Evolutionary conservation across 2,888 invertebrate species (phyloP).

Genomic region (Eurytoma californica): DNA sequence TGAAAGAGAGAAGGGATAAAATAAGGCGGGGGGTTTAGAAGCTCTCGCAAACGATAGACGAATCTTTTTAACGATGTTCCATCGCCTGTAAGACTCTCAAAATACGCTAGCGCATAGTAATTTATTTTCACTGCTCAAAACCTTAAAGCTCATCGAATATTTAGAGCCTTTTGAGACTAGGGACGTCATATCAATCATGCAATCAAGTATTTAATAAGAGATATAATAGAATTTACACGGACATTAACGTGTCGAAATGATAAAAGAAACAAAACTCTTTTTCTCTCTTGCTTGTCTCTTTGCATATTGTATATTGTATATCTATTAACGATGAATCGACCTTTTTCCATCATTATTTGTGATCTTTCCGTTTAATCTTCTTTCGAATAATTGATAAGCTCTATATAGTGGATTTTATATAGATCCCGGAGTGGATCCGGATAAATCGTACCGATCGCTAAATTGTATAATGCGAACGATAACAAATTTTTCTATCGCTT

Average conservation of each 20-base stretch:
- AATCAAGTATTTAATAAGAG: constrained; percentile 68
- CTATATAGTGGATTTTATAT: constrained; percentile 16
- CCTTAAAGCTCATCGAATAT: constrained; percentile 62
- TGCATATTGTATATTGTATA: constrained; percentile 23
- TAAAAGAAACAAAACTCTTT: constrained; percentile 38
- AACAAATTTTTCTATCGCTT: constrained; percentile 16
- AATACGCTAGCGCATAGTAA: constrained; percentile 70
- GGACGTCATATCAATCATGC: constrained; percentile 72
- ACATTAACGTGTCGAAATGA: constrained; percentile 33
- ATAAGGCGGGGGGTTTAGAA: not conserved
- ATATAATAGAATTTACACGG: constrained; percentile 45
- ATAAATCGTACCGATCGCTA: too few species aligned
- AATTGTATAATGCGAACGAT: not conserved
- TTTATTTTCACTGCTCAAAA: constrained; percentile 68
- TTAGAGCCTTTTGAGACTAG: constrained; percentile 59
- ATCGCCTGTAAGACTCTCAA: constrained; percentile 69
- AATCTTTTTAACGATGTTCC: constrained; percentile 65
- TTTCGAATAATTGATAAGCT: not conserved
- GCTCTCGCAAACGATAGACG: constrained; percentile 34
- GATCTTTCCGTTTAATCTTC: constrained; percentile 3
- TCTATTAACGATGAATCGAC: constrained; percentile 15
- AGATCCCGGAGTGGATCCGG: too few species aligned
- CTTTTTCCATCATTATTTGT: constrained; percentile 16
- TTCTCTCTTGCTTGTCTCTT: constrained; percentile 51
- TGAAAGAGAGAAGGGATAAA: constrained; percentile 29